Conservation (phyloP, 2,797 vertebrate species). For the Scyliorhinus canicula region DNA sequence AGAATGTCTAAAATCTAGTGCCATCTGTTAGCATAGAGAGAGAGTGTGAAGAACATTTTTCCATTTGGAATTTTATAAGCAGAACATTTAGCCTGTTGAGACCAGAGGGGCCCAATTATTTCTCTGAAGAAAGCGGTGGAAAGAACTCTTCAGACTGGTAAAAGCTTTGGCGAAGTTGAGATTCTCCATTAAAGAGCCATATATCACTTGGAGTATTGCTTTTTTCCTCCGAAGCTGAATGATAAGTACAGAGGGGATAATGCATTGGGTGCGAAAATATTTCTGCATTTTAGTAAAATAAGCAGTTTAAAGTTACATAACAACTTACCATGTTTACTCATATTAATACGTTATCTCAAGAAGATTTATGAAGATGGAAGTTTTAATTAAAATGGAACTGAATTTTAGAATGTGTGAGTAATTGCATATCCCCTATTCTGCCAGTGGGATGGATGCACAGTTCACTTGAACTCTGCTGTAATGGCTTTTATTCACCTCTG, state of each 20-base stretch:
- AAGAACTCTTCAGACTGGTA: slow-evolving; percentile 52
- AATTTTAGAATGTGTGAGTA: neutral
- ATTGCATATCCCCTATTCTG: neutral
- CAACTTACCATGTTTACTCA: slow-evolving; percentile 29
- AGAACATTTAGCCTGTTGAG: slow-evolving; percentile 29
- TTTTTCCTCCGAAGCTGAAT: neutral
- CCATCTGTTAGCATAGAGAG: slow-evolving; percentile 17
- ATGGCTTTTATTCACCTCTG: neutral
- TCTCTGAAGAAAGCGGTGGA: slow-evolving; percentile 50
- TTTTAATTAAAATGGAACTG: slow-evolving; percentile 21
- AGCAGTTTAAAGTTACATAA: slow-evolving; percentile 32
- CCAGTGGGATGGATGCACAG: neutral
- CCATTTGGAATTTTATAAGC: slow-evolving; percentile 21
- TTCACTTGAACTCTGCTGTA: neutral
- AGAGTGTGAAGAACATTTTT: neutral
- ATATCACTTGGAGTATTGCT: slow-evolving; percentile 10
- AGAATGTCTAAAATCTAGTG: slow-evolving; percentile 14
- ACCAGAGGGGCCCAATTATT: slow-evolving; percentile 45
- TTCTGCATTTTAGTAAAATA: slow-evolving; percentile 21
- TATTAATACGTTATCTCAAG: neutral
- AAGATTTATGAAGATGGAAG: slow-evolving; percentile 1
- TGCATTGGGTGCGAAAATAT: slow-evolving; percentile 27
- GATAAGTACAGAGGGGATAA: slow-evolving; percentile 12
- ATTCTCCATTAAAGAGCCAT: neutral
- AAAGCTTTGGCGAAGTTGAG: neutral